Evolutionary conservation across 2,888 invertebrate genomes (phyloP).

Genomic region (Aphelenchoides bicaudatus): DNA sequence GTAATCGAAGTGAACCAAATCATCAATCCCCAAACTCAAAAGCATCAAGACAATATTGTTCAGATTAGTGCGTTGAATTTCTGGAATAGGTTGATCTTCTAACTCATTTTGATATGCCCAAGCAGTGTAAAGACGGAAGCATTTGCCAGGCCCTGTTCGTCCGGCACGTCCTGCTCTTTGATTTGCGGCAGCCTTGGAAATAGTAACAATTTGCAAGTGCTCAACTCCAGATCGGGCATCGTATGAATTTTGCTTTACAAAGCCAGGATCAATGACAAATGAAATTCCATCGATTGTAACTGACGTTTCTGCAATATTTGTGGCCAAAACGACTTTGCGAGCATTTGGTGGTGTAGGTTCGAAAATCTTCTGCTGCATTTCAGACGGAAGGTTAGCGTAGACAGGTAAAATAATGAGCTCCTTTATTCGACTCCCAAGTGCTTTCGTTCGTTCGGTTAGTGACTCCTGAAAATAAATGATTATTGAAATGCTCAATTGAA

Average conservation of each 20-base stretch:
- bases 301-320: conserved; percentile 98
- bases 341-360: conserved; percentile 94
- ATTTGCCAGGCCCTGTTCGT: conserved; percentile 83
- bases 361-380: conserved; percentile 98
- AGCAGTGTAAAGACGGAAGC: conserved; percentile 93
- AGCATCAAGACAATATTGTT: conserved; percentile 93
- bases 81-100: conserved; percentile 94
- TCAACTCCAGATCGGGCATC: conserved; percentile 97
- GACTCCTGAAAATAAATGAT: conserved; percentile 62
- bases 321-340: conserved; percentile 89
- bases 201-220: conserved; percentile 96
- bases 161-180: conserved; percentile 94
- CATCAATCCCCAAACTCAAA: conserved; percentile 93
- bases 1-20: conserved; percentile 95
- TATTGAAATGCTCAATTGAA: background rate
- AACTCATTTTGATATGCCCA: conserved; percentile 97
- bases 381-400: conserved; percentile 95
- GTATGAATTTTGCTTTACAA: conserved; percentile 89
- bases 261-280: conserved; percentile 99
- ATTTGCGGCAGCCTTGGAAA: conserved; percentile 77
- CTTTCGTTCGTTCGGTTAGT: conserved; percentile 75
- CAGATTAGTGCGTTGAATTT: conserved; percentile 94
- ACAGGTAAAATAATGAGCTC: conserved; percentile 90
- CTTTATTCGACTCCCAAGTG: conserved; percentile 78
- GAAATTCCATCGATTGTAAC: conserved; percentile 97